Evolutionary conservation across 1,140 invertebrate genomes (phyloP), one percentile per base, ranked within the genome.

Genomic region (Eufriesea mexicana): DNA sequence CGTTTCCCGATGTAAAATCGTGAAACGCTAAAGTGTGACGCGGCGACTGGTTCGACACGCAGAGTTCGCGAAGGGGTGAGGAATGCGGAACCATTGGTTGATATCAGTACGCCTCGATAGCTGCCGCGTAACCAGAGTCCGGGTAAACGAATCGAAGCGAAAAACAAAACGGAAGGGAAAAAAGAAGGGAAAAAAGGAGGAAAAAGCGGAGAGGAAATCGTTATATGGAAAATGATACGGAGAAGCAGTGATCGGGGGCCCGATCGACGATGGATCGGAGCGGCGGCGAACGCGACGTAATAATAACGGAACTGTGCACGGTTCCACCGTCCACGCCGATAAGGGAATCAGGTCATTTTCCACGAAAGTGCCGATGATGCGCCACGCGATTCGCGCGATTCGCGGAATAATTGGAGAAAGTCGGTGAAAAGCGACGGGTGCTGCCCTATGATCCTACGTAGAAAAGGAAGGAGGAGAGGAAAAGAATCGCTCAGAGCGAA

Each of bases 381-480:
- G 12, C 18, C 20, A 8, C 67, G 23, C 42, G 18, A 70, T 70
- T 70, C 64, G 23, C 49, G 54, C 75, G 62, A n/a, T 71, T 49
- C 45, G 66, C 18, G 16, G 67, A 79, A 71, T 62, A 81, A 81
- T 55, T 47, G 79, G 72, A 66, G 79, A 81, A 81, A 81, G 79
- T 81, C 14, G 35, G 35, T 28, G 47, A 80, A 73, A 51, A 71
- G 23, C n/a, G 23, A 18, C 9, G 12, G 25, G 14, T 8, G n/a
- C 28, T 71, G 62, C 51, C 61, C 77, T 79, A 70, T 72, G 70
- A 66, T 73, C 77, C 67, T 62, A 16, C 23, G 16, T n/a, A 9
- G n/a, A 59, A 55, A 51, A 57, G 14, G 79, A 66, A 18, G n/a
- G 35, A 47, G 35, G 5, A 20, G 42, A 6, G n/a, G 6, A 16